Percentiles rank a stretch among this genome's conserved stretches.
phyloP scores from a whole-genome alignment of 2,113 vertebrate genomes.

The Bothrops jararaca region DNA sequence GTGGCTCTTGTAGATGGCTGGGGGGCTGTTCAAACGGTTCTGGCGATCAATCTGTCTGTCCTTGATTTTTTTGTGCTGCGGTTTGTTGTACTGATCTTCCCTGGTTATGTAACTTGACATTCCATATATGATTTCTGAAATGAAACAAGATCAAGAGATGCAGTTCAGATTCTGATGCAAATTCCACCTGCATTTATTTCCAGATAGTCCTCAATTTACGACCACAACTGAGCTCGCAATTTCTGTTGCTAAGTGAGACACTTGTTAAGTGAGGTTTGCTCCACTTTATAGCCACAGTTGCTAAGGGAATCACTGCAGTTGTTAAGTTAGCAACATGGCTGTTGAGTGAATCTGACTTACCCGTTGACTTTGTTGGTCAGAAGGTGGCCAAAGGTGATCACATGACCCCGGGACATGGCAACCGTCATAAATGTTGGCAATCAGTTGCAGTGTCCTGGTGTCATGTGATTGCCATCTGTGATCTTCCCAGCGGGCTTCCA shows the following conservation, averaged over 20 bases:
- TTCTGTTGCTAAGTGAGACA: neutral
- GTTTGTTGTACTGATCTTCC: slow-evolving; percentile 92
- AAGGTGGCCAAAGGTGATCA: neutral
- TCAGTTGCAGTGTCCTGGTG: neutral
- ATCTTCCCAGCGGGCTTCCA: neutral
- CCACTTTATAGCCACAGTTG: neutral
- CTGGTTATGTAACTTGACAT: slow-evolving; percentile 93
- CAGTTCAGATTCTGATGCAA: neutral
- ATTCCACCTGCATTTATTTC: neutral
- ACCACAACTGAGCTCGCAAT: neutral
- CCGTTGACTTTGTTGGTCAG: neutral
- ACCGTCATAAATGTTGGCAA: neutral
- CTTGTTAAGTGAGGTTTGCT: neutral
- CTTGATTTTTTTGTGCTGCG: slow-evolving; percentile 93
- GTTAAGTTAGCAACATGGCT: neutral
- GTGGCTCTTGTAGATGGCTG: slow-evolving; percentile 85
- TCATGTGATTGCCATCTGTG: neutral
- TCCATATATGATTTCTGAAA: slow-evolving; percentile 92
- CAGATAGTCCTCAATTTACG: neutral
- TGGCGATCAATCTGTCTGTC: slow-evolving; percentile 90
- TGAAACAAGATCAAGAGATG: rapidly evolving
- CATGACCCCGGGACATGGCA: neutral
- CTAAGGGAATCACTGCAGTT: neutral
- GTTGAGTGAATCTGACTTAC: neutral
- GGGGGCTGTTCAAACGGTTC: slow-evolving; percentile 91